Evolutionary conservation across 2,888 invertebrate species (phyloP), one percentile per base, ranked within the genome.

Genomic region (Rhagonycha lutea): DNA sequence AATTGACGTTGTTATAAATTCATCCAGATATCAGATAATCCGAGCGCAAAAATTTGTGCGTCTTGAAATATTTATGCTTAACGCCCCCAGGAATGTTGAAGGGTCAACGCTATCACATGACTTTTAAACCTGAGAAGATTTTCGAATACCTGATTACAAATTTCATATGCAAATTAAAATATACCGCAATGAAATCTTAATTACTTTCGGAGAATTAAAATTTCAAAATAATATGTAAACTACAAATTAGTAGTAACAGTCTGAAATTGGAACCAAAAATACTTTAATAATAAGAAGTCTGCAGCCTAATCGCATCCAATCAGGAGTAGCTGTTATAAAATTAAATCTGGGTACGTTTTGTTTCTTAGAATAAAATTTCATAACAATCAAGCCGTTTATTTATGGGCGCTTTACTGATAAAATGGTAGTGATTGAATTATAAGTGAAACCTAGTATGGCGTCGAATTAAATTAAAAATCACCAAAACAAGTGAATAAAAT

Each of bases 401-500:
- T 65, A 65, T 65, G 23, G 23, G 63, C n/a, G n/a, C 23, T 65
- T 47, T 62, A 68, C 28, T 65, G 61, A 75, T 69, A 75, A 75
- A 72, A 75, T 62, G 11, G 68, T 28, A 73, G 32, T 47, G 70
- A 76, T 73, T 76, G 76, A 76, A 76, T 76, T 76, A 76, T 76
- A 72, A 70, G 70, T 32, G 73, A 77, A 77, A 77, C 76, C 68
- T 29, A 61, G 74, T 73, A 73, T 79, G 83, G 83, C 82, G 83
- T 83, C 81, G 79, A 81, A 81, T 81, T 78, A 81, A 81, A 81
- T 81, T 81, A 83, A 82, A 83, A 84, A 80, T 75, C 77, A 78
- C 80, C 80, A 82, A 84, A 84, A 84, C 83, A 83, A 84, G 83
- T 81, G 82, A 79, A 82, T 81, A 82, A 77, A 79, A 73, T 72